Evolutionary conservation across 1,140 invertebrate species (phyloP).

Genomic region (Brachionus sp.): DNA sequence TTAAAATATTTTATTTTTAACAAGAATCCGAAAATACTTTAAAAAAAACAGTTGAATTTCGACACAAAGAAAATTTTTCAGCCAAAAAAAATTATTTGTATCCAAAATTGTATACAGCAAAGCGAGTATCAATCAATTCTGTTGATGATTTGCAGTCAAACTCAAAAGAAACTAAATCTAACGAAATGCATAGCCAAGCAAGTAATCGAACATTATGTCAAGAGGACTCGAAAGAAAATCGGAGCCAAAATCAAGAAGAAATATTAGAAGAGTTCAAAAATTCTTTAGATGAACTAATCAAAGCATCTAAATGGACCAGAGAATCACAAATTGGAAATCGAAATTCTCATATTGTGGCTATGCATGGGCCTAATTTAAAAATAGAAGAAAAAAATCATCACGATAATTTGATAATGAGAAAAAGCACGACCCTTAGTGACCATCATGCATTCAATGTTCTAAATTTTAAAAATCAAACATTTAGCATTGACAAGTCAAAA

Average conservation of each 20-base stretch:
- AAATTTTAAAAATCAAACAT: slow-evolving; percentile 39
- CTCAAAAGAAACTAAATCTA: background rate
- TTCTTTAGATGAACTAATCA: slow-evolving; percentile 21
- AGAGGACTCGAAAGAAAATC: background rate
- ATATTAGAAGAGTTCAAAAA: slow-evolving; percentile 44
- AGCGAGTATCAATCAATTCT: background rate
- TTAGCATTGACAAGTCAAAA: slow-evolving; percentile 20
- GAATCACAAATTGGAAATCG: background rate
- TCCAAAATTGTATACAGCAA: background rate
- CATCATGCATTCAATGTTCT: background rate
- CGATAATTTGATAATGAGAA: background rate
- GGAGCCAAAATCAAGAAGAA: slow-evolving; percentile 16
- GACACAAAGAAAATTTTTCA: background rate
- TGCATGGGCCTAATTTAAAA: background rate
- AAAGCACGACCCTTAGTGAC: background rate
- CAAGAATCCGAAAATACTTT: background rate
- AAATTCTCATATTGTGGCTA: background rate
- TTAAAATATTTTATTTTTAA: background rate
- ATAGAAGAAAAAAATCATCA: background rate
- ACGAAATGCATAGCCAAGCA: background rate
- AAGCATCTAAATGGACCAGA: slow-evolving; percentile 39
- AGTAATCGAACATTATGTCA: background rate
- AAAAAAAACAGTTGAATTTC: background rate
- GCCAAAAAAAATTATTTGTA: background rate
- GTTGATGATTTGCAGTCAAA: background rate